These are phyloP conservation scores for Temnothorax ravouxi DNA, from an alignment of 2,888 invertebrate genomes.

Conservation along the genomic window DNA sequence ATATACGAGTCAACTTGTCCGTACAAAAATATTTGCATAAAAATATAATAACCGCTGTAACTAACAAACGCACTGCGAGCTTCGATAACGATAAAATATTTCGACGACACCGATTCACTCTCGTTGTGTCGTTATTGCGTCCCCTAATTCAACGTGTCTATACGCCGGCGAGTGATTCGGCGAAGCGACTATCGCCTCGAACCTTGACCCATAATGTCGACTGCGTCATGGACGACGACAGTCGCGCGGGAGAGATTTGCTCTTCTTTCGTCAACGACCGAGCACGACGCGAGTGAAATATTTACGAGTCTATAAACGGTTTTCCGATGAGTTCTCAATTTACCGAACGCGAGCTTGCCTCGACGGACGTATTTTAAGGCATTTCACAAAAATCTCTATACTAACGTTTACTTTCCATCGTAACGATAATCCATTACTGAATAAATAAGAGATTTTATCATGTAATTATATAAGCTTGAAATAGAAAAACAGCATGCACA, in stretches of 20 bases:
- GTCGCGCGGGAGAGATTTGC: conserved; percentile 48
- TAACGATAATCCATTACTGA: not conserved
- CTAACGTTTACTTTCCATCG: not conserved
- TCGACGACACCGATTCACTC: conserved; percentile 14
- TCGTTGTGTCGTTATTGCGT: conserved; percentile 25
- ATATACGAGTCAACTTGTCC: not conserved
- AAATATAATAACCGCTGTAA: not conserved
- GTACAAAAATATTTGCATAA: not conserved
- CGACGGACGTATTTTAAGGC: not conserved
- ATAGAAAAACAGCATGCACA: not conserved
- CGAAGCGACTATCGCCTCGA: conserved; percentile 74
- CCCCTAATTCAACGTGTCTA: conserved; percentile 65
- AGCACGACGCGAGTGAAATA: conserved; percentile 17
- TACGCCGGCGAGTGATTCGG: conserved; percentile 67
- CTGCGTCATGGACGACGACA: conserved; percentile 62
- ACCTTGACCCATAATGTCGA: conserved; percentile 81
- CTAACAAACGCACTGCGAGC: not conserved
- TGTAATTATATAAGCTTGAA: not conserved
- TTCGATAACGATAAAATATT: not conserved
- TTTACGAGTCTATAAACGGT: not conserved
- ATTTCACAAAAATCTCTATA: not conserved
- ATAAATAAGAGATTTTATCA: not conserved
- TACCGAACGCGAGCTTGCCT: not conserved
- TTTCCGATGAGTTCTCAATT: conserved; percentile 18
- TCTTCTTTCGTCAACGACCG: conserved; percentile 47